Evolutionary conservation across 1,140 invertebrate species (phyloP), one percentile per base, ranked within the genome.

Genomic region (Drosophila asahinai): DNA sequence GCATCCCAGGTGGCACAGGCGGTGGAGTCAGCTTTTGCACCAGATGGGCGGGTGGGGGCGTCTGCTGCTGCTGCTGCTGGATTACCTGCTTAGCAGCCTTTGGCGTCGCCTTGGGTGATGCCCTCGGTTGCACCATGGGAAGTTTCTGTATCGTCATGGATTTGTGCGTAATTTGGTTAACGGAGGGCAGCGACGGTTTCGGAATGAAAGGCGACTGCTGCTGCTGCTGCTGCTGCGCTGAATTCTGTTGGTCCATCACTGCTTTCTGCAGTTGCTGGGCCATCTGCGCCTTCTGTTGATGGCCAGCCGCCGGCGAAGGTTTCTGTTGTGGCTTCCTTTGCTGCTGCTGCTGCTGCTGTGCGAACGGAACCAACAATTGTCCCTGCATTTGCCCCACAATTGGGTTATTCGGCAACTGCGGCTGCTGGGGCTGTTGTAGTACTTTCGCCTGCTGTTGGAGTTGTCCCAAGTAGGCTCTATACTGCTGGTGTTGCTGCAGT

Each of bases 101-200:
- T 0, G 54, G 9, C 14, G n/a, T 9, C 19, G 43, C 40, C 17
- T 45, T 40, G 1, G 63, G 40, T 2, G 36, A 3, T 2, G 67
- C 3, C 9, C 22, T 66, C 7, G 36, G 38, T 8, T 51, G 74
- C 40, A 55, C 14, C 48, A 75, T 76, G 25, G 74, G 74, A 8
- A 77, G 63, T 22, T 66, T 77, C 17, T 77, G 73, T 40, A 77
- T 65, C 8, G 73, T 76, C 62, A 77, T 58, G 3, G 72, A 66
- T 42, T 77, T 77, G 33, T 77, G 74, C 2, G 73, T 71, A 2
- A 71, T 68, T 71, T 68, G 42, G 15, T 59, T 76, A 9, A 75
- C 43, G 17, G 27, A 15, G 17, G 61, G 47, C 15, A 52, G 40
- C 11, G 36, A 17, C 0, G 72, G 12, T 27, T 38, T 66, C 2